phyloP scores from a whole-genome alignment of 2,113 vertebrate genomes.

The Chlamydotis undulata region DNA sequence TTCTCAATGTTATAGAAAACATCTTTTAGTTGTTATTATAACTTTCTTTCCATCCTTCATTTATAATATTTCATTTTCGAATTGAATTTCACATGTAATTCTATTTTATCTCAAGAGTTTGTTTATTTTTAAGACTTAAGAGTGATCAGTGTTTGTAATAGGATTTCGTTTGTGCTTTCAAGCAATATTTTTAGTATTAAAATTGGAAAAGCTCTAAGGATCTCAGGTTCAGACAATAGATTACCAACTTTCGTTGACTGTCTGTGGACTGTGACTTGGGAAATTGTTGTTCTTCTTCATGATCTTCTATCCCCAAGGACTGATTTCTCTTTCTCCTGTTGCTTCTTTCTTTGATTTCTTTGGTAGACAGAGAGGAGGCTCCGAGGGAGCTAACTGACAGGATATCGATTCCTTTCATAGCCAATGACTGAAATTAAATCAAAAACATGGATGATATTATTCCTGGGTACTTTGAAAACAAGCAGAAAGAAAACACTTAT shows the following conservation, averaged over 20 bases:
- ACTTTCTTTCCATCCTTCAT: neutral
- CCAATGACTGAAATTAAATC: constrained; percentile 68
- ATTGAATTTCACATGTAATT: neutral
- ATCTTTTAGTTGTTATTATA: neutral
- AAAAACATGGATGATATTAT: neutral
- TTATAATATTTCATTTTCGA: neutral
- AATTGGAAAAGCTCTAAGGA: neutral
- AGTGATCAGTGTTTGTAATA: neutral
- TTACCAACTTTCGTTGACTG: constrained; percentile 74
- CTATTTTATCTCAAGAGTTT: neutral
- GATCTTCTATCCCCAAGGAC: constrained; percentile 75
- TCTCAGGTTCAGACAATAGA: constrained; percentile 7
- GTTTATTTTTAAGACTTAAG: neutral
- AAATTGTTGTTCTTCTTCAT: constrained; percentile 72
- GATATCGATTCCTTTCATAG: constrained; percentile 78
- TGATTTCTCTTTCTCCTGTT: constrained; percentile 76
- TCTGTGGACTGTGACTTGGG: constrained; percentile 77
- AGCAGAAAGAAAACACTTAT: neutral
- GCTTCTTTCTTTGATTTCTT: constrained; percentile 74
- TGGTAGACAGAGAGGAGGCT: constrained; percentile 75
- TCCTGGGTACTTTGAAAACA: neutral
- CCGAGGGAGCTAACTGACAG: constrained; percentile 76
- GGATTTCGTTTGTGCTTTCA: neutral
- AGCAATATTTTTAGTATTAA: neutral
- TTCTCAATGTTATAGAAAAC: neutral